Percentiles rank a stretch among this genome's conserved stretches.
These are phyloP conservation scores for Sminthurinus aureus DNA, from an alignment of 2,888 invertebrate species.

Conservation along the genomic window DNA sequence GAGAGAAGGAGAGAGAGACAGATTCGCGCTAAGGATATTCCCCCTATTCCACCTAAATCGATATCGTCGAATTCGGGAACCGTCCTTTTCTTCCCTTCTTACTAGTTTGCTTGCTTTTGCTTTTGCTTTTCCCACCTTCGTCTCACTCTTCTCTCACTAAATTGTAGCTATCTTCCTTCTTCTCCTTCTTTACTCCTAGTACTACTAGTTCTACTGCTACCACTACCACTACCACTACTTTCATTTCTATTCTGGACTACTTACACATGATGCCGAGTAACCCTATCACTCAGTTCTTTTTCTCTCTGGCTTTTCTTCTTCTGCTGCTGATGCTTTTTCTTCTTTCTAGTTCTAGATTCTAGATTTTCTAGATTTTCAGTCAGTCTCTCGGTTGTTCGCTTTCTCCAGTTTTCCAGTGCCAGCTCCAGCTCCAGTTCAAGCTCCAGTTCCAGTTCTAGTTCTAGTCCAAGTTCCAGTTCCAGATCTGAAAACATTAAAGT, in stretches of 20 bases:
- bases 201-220: background rate
- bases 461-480: background rate
- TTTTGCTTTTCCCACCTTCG: background rate
- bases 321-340: no score
- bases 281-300: background rate
- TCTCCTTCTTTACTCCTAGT: background rate
- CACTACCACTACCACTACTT: background rate
- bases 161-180: background rate
- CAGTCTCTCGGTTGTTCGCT: no score
- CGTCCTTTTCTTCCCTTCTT: slow-evolving; percentile 8
- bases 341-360: no score
- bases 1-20: background rate
- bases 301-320: background rate
- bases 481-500: background rate
- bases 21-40: slow-evolving; percentile 19
- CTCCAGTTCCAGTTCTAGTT: background rate
- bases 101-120: background rate
- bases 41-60: slow-evolving; percentile 18
- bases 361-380: no score
- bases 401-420: background rate
- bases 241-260: background rate
- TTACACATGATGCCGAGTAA: background rate
- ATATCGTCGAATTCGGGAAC: slow-evolving; percentile 10
- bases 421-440: background rate
- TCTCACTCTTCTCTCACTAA: background rate